Base-by-base conservation (phyloP, 2,113 vertebrate genomes). In the mouse (Mus musculus) region DNA sequence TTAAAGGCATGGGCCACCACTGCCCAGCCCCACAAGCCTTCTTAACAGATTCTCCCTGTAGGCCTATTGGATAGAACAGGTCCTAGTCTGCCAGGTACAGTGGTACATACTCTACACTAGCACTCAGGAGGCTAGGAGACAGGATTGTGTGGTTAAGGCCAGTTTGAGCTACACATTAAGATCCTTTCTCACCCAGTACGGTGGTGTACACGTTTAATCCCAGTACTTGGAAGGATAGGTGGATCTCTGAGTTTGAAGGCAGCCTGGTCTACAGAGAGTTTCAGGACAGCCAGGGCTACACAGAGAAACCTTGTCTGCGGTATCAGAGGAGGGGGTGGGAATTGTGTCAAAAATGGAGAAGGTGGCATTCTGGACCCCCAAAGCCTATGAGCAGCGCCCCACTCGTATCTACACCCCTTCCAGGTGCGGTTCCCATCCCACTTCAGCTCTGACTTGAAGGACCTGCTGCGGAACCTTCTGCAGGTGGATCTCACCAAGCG, bases 401-500 rank as follows among this genome's bases (percentile, higher is more conserved):
- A 80, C 19, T 61, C 14, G 49, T 76, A 1, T 87, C 63, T 77
- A 3, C 88, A 39, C 14, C 65, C 63, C 30, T 10, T 76, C 36
- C 97, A 98, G 97, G 99, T 99, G 61, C 99, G 99, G 84, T 99
- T 99, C 98, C 99, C 99, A 0, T 99, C 99, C 42, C 99, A 99
- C 98, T 99, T 99, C 98, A 99, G 99, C 92, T 99, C 99, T 1
- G 99, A 99, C 98, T 98, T 99, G 98, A 99, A 99, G 98, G 99
- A 99, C 97, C 98, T 99, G n/a, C 98, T 99, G 87, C 98, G 99
- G 97, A 99, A 99, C 98, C 98, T 99, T 91, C 98, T 99, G 86
- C 99, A 99, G 99, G 99, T 99, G 88, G 99, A 99, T 96, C 99
- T 99, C 93, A 99, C 99, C 95, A 99, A 99, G 97, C 99, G 99